Evolutionary conservation across 1,140 invertebrate species (phyloP), one percentile per base, ranked within the genome.

Genomic region (Heliconius eleuchia): DNA sequence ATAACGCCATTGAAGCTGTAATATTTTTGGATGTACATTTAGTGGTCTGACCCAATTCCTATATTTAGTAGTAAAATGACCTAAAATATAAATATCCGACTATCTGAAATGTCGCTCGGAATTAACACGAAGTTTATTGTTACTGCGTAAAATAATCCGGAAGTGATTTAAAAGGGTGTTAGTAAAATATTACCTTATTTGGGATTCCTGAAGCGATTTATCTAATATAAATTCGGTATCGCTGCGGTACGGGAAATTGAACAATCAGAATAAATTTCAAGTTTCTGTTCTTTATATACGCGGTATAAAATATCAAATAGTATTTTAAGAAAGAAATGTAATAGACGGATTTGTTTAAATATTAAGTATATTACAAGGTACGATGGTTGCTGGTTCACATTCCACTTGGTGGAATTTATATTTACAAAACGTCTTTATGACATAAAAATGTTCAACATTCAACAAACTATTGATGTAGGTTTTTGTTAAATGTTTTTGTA

Each of bases 111-210:
- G 60, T 66, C 60, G 27, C 60, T 4, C 27, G 23, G 27, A 66
- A 66, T 66, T 66, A 66, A 66, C 60, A 23, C 60, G 23, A 66
- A 27, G 60, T 66, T 66, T 66, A 66, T 66, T 66, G 60, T 66
- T 66, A 66, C 60, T 30, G 60, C 60, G 60, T 66, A 66, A 66
- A 66, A 66, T 66, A 66, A 66, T 66, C 23, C 60, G 27, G 23
- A 66, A 66, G 60, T 66, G 60, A 66, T 66, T 66, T 66, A 66
- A 66, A 66, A 66, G 60, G 60, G 60, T 66, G 27, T 66, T 23
- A 11, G 60, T 66, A 30, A 66, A 66, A 66, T 66, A 66, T 66
- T 30, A 27, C 60, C 60, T 66, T 66, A 66, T 66, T 66, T 66
- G 60, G 60, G 9, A 66, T 66, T 66, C 60, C 60, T 27, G 60